Evolutionary conservation across 1,140 invertebrate genomes (phyloP).

Genomic region (Sycophaga agraensis): DNA sequence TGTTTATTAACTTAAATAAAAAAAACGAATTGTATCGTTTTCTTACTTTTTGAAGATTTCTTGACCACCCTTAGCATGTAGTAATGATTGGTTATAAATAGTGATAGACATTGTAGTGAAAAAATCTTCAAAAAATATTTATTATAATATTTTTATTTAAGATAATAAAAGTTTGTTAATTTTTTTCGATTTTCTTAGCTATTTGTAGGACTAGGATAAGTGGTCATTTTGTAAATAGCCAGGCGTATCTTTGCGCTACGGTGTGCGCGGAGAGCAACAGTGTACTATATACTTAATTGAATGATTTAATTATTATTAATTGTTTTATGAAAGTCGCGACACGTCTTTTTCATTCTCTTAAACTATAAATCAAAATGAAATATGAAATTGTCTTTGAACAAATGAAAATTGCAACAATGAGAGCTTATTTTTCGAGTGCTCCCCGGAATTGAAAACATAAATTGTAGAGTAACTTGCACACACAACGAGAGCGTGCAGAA

Average conservation of each 20-base stretch:
- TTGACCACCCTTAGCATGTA: not conserved
- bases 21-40: too few relatives aligned
- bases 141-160: constrained; percentile 1
- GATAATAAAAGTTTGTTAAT: constrained; percentile 8
- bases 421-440: too few relatives aligned
- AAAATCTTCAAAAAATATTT: constrained; percentile 8
- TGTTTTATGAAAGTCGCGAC: too few relatives aligned
- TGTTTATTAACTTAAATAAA: constrained; percentile 15
- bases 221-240: constrained; percentile 16
- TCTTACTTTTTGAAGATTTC: not conserved
- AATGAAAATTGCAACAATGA: not conserved
- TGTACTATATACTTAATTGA: constrained; percentile 37
- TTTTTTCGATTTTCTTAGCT: constrained; percentile 12
- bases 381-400: not conserved
- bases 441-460: too few relatives aligned
- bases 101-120: constrained; percentile 3
- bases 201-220: constrained; percentile 16
- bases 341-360: not conserved
- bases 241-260: constrained; percentile 11
- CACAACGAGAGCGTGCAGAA: too few relatives aligned
- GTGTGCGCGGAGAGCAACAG: constrained; percentile 23
- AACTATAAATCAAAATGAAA: constrained; percentile 16
- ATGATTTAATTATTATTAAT: constrained; percentile 15
- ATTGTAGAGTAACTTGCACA: too few relatives aligned
- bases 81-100: constrained; percentile 5